These are phyloP conservation scores for Manis pentadactyla DNA, from an alignment of 2,797 vertebrate species.

Conservation along the genomic window DNA sequence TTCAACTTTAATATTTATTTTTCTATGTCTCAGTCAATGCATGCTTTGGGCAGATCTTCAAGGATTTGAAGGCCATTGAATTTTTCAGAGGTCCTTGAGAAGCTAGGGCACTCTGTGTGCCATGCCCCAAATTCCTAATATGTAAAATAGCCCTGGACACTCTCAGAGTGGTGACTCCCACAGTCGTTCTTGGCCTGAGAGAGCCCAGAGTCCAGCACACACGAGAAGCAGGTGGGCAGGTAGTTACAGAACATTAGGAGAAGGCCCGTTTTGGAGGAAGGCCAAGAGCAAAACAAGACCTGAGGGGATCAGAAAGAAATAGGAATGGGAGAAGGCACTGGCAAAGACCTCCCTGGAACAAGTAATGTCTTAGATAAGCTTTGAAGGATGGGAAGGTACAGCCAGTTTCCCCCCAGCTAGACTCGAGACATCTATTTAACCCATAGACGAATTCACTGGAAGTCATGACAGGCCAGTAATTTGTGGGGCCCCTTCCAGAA, in stretches of 20 bases:
- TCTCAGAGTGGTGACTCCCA: rapidly evolving
- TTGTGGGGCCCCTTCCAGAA: neutral
- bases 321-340: rapidly evolving
- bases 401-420: neutral
- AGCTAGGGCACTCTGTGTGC: neutral
- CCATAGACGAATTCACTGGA: neutral
- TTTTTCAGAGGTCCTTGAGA: neutral
- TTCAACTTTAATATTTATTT: neutral
- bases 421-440: no score
- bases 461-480: neutral
- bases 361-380: neutral
- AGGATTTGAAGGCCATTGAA: neutral
- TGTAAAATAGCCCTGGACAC: neutral
- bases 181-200: neutral
- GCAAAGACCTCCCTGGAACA: neutral
- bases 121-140: neutral
- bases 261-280: rapidly evolving
- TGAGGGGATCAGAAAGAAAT: neutral
- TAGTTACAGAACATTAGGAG: neutral
- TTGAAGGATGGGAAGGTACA: neutral
- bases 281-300: no score
- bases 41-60: neutral
- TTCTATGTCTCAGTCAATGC: neutral
- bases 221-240: neutral
- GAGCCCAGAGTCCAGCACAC: neutral